A percentile compares a stretch with the other conserved stretches of the same genome.
Evolutionary conservation across 2,888 invertebrate species (phyloP).

Genomic region (Xylota segnis): DNA sequence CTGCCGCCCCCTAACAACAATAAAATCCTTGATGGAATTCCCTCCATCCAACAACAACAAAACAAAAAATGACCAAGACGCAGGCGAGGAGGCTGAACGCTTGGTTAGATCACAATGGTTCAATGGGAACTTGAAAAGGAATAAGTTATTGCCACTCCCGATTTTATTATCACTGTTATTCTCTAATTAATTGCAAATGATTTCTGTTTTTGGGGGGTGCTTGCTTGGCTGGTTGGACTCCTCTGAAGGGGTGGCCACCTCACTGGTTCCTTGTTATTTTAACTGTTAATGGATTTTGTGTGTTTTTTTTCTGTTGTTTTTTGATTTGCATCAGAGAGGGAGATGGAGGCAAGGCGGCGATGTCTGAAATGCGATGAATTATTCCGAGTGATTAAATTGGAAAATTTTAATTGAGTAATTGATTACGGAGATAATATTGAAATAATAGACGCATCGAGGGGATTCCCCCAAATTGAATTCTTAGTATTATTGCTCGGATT

Average conservation of each 20-base stretch:
- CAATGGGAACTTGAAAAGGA: constrained; percentile 67
- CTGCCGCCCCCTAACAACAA: constrained; percentile 50
- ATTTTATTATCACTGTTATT: constrained; percentile 75
- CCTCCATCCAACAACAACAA: constrained; percentile 29
- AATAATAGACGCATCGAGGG: constrained; percentile 27
- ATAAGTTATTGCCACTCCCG: constrained; percentile 75
- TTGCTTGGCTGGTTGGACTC: no score
- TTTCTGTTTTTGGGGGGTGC: constrained; percentile 33
- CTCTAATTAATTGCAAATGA: constrained; percentile 75
- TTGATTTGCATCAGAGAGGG: constrained; percentile 18
- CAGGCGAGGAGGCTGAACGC: constrained; percentile 26
- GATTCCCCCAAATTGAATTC: neutral
- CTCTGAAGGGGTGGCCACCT: constrained; percentile 4
- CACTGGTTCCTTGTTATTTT: constrained; percentile 57
- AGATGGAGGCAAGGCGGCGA: neutral
- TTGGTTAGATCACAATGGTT: constrained; percentile 73
- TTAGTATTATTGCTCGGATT: constrained; percentile 2
- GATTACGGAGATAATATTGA: constrained; percentile 51
- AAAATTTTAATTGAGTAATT: constrained; percentile 74
- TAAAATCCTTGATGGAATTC: constrained; percentile 70
- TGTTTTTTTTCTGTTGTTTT: no score
- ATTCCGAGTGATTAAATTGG: constrained; percentile 70
- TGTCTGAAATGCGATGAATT: constrained; percentile 58
- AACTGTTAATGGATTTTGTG: constrained; percentile 63
- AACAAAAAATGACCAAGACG: constrained; percentile 23